Evolutionary conservation across 2,113 vertebrate genomes (phyloP).

Genomic region (Corydoras maculifer): DNA sequence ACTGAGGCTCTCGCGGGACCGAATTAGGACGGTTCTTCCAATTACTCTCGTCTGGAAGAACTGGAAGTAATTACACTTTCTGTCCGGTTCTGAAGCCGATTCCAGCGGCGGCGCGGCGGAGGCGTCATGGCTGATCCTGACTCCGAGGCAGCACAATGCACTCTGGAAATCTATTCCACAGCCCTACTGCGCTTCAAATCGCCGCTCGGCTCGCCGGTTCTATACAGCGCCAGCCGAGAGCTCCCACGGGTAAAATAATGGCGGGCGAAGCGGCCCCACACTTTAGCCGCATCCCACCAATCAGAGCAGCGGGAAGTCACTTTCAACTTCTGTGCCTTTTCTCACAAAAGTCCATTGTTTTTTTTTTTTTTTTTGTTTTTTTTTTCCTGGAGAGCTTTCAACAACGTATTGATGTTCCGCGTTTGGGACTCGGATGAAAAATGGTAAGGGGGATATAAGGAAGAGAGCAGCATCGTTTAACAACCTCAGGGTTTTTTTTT

Average conservation of each 20-base stretch:
- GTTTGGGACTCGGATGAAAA: too few species aligned
- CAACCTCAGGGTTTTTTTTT: too few species aligned
- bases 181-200: slow-evolving; percentile 22
- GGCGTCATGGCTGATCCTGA: slow-evolving; percentile 1
- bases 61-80: slow-evolving; percentile 24
- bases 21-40: slow-evolving; percentile 30
- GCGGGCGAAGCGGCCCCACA: slow-evolving; percentile 16
- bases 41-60: slow-evolving; percentile 16
- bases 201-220: slow-evolving; percentile 21
- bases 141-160: slow-evolving; percentile 9
- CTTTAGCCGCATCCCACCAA: slow-evolving; percentile 32
- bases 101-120: slow-evolving; percentile 1
- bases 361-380: not conserved
- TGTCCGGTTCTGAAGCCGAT: slow-evolving; percentile 23
- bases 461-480: too few species aligned
- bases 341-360: slow-evolving; percentile 26
- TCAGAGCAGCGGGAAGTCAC: slow-evolving; percentile 35
- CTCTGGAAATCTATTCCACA: slow-evolving; percentile 31
- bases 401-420: too few species aligned
- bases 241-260: slow-evolving; percentile 36
- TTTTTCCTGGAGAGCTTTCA: not conserved
- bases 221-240: slow-evolving; percentile 16
- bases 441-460: too few species aligned
- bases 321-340: slow-evolving; percentile 39
- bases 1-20: slow-evolving; percentile 25